Conservation (phyloP, 2,888 invertebrate species). For the Capitulum mitella region DNA sequence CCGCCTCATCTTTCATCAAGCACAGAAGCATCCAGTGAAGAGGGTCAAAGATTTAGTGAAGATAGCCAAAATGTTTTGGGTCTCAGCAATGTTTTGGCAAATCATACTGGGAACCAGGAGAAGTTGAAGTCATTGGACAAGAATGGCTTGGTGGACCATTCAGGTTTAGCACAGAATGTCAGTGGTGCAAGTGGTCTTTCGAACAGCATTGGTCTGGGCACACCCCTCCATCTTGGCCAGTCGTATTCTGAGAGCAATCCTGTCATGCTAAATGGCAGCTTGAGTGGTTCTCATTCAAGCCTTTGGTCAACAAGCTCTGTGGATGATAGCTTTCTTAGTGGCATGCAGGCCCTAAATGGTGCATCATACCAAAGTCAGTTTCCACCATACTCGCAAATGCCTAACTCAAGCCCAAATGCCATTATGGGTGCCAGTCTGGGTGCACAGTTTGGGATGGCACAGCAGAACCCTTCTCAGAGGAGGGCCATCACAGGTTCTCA, state of each 20-base stretch:
- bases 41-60: neutral
- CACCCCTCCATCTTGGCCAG: neutral
- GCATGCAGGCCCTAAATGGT: slow-evolving; percentile 11
- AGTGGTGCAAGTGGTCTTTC: slow-evolving; percentile 11
- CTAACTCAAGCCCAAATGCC: neutral
- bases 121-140: neutral
- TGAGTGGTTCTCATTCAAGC: slow-evolving; percentile 1
- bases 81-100: slow-evolving; percentile 7
- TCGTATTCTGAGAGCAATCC: neutral
- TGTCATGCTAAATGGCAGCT: neutral
- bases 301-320: slow-evolving; percentile 11
- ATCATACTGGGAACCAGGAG: neutral
- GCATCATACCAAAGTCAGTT: neutral
- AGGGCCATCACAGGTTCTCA: neutral
- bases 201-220: neutral
- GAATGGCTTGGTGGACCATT: neutral
- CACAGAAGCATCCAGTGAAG: neutral
- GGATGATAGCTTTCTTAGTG: neutral
- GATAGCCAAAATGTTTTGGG: neutral
- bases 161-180: neutral
- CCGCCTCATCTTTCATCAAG: neutral
- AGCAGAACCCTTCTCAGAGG: neutral
- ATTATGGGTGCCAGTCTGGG: neutral
- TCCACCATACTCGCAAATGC: neutral
- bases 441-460: neutral